phyloP scores from a whole-genome alignment of 2,888 invertebrate genomes.

The Callimorpha dominula region DNA sequence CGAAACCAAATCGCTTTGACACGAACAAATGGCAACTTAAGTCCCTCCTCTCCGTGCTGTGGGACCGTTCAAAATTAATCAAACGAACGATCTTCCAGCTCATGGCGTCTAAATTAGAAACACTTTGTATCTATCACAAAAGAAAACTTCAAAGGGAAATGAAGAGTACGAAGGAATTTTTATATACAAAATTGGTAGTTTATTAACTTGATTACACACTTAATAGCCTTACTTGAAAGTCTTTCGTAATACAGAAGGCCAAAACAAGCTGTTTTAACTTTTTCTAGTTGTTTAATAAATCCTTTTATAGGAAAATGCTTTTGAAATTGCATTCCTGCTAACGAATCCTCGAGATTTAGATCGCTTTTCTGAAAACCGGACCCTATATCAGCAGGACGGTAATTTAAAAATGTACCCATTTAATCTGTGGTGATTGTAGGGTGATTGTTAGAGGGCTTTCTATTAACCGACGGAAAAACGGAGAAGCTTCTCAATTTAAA shows the following conservation, averaged over 20 bases:
- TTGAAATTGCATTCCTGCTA: constrained; percentile 11
- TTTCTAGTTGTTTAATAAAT: constrained; percentile 7
- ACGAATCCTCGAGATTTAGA: neutral
- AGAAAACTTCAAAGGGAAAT: constrained; percentile 61
- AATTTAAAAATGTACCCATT: neutral
- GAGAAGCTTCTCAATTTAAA: too few relatives aligned
- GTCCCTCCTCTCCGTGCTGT: constrained; percentile 32
- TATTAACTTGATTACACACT: constrained; percentile 50
- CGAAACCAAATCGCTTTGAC: constrained; percentile 28
- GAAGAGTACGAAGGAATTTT: constrained; percentile 45
- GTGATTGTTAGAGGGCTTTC: too few relatives aligned
- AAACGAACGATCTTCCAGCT: constrained; percentile 68
- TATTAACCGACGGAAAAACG: too few relatives aligned
- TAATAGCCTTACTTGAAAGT: constrained; percentile 25
- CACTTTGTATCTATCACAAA: constrained; percentile 67
- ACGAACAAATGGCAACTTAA: constrained; percentile 37
- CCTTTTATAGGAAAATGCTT: neutral
- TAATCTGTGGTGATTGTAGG: too few relatives aligned
- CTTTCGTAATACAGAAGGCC: constrained; percentile 17
- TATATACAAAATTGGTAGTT: constrained; percentile 53
- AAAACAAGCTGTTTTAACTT: neutral
- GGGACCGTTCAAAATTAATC: constrained; percentile 62
- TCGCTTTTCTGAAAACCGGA: neutral
- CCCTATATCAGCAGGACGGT: neutral
- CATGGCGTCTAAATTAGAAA: constrained; percentile 63